Conservation (phyloP, 2,888 invertebrate species). For the Physocephala rufipes region DNA sequence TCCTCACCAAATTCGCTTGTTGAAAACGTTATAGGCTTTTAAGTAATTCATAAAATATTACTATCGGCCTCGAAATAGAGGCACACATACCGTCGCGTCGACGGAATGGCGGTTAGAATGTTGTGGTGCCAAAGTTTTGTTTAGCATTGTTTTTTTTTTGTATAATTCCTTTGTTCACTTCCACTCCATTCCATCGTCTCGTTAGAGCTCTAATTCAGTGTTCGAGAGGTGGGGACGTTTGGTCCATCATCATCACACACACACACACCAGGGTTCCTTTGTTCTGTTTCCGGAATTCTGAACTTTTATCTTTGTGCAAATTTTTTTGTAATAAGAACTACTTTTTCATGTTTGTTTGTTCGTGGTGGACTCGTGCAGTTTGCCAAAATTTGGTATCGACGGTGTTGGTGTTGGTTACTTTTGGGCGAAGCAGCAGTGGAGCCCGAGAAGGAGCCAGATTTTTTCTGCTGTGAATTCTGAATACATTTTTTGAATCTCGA, state of each 20-base stretch:
- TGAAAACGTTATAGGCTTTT: not conserved
- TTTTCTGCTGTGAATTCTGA: slow-evolving; percentile 2
- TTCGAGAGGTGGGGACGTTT: not conserved
- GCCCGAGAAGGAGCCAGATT: too few relatives aligned
- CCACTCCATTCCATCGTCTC: not conserved
- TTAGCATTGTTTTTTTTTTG: slow-evolving; percentile 5
- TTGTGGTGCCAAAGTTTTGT: slow-evolving; percentile 8
- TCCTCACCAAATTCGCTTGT: too few relatives aligned
- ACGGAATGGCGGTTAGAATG: not conserved
- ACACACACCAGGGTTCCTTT: not conserved
- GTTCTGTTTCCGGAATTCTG: not conserved
- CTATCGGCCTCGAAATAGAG: not conserved
- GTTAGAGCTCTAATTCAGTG: not conserved
- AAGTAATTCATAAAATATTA: not conserved
- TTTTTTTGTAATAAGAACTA: not conserved
- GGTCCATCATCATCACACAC: too few relatives aligned
- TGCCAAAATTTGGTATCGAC: slow-evolving; percentile 14
- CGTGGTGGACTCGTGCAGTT: not conserved
- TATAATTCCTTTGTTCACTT: not conserved
- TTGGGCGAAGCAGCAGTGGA: not conserved
- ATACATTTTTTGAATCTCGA: not conserved
- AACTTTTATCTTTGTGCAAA: slow-evolving; percentile 2
- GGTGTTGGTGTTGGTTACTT: slow-evolving; percentile 1
- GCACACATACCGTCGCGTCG: too few relatives aligned
- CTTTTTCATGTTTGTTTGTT: not conserved